phyloP scores from a whole-genome alignment of 2,888 invertebrate genomes.

The Chironomus riparius region DNA sequence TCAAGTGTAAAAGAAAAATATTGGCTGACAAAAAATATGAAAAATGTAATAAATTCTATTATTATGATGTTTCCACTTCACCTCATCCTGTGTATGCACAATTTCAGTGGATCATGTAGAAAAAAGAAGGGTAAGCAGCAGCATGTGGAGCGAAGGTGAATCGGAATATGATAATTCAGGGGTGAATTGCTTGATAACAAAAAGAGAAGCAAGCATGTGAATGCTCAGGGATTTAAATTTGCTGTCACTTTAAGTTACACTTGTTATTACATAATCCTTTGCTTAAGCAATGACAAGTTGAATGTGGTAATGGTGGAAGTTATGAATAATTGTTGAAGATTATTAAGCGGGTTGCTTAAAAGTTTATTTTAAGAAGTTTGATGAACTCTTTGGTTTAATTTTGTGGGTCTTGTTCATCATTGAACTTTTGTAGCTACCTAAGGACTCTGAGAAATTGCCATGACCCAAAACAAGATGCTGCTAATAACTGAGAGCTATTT shows the following conservation, averaged over 20 bases:
- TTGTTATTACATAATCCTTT: conserved; percentile 23
- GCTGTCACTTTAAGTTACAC: conserved; percentile 19
- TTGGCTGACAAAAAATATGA: conserved; percentile 19
- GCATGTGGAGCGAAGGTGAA: conserved; percentile 23
- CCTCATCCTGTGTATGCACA: neutral
- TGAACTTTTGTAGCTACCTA: no score
- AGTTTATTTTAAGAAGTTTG: no score
- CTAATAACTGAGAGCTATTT: no score
- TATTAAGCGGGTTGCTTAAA: no score
- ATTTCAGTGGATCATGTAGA: neutral
- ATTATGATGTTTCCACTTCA: conserved; percentile 25
- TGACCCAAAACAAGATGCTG: no score
- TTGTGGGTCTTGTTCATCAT: no score
- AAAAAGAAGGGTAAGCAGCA: neutral
- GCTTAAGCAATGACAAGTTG: no score
- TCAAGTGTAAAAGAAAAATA: conserved; percentile 14
- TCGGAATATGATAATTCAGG: neutral
- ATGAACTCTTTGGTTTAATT: no score
- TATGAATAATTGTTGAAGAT: no score
- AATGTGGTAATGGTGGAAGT: no score
- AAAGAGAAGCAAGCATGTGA: neutral
- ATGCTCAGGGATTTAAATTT: conserved; percentile 1
- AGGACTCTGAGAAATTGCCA: no score
- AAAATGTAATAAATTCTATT: conserved; percentile 27
- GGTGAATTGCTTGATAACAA: conserved; percentile 22